Evolutionary conservation across 2,888 invertebrate genomes (phyloP), one percentile per base, ranked within the genome.

Genomic region (Hedya salicella): DNA sequence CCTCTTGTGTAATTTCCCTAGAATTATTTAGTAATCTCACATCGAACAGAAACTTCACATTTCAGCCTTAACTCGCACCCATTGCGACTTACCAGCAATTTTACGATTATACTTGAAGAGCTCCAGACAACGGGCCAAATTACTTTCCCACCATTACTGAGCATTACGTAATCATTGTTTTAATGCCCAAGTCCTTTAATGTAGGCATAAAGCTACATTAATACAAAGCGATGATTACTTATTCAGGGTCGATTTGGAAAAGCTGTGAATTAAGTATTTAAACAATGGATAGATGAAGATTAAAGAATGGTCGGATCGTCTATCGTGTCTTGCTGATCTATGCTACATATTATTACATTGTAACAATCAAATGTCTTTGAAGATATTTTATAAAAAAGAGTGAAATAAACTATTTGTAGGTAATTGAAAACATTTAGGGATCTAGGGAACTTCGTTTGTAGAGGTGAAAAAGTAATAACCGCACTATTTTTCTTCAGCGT

Each of bases 101-200:
- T 62, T 56, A 63, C 42, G 57, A 50, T 50, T 32, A 42, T n/a
- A 40, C 49, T n/a, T 19, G 11, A 17, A 40, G 32, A 32, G n/a
- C 13, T 36, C 19, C 42, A 57, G 17, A 54, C 54, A 57, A 49
- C 21, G 50, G 21, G 36, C 14, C 32, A 50, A 64, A 50, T 64
- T 49, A 50, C 49, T 63, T 25, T 63, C 48, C 49, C 57, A 49
- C 42, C 63, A 36, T 56, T 53, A 30, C 30, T 16, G 39, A 21
- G 14, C 40, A 56, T 62, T 56, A 40, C 40, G 56, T 56, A 48
- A 48, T 40, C 56, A 49, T 63, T n/a, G 63, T 42, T 57, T 42
- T 49, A 50, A 50, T 42, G 30, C 48, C 40, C 36, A 8, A 44
- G 42, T 21, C 21, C 30, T 56, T 57, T 57, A 57, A 57, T 57